Percentiles rank a stretch among this genome's conserved stretches.
Evolutionary conservation across 2,113 vertebrate genomes (phyloP).

Genomic region (Garra rufa): DNA sequence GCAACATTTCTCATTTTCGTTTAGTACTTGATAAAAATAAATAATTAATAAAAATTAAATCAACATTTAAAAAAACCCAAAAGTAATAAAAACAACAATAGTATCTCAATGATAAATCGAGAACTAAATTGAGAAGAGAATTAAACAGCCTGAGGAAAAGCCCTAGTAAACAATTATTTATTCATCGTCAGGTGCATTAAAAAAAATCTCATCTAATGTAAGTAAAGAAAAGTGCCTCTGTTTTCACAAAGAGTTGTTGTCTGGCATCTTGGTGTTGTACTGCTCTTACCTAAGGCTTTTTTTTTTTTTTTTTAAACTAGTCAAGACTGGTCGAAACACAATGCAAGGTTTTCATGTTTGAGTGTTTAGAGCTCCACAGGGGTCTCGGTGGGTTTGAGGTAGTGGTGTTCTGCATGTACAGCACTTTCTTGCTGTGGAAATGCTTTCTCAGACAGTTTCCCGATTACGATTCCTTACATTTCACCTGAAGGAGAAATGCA

Average conservation of each 20-base stretch:
- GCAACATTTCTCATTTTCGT: no score
- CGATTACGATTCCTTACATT: conserved; percentile 40
- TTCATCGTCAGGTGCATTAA: neutral
- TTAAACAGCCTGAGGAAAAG: conserved; percentile 12
- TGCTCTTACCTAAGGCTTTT: conserved; percentile 25
- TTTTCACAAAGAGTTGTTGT: conserved; percentile 20
- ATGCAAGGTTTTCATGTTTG: conserved; percentile 2
- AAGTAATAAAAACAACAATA: no score
- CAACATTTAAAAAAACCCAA: no score
- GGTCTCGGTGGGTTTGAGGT: conserved; percentile 39
- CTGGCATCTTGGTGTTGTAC: neutral
- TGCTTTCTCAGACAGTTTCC: conserved; percentile 51
- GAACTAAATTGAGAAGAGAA: neutral
- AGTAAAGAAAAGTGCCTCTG: neutral
- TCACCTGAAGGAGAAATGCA: conserved; percentile 43
- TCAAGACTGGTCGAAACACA: conserved; percentile 38
- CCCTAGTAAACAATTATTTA: conserved; percentile 14
- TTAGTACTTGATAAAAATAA: no score
- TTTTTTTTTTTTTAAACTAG: conserved; percentile 13
- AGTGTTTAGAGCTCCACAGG: conserved; percentile 22
- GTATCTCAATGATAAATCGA: neutral
- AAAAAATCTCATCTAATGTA: neutral
- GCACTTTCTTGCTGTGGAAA: conserved; percentile 48
- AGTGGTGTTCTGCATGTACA: conserved; percentile 49
- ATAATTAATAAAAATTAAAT: no score